Evolutionary conservation across 2,888 invertebrate genomes (phyloP), one percentile per base, ranked within the genome.

Genomic region (Lagria hirta): DNA sequence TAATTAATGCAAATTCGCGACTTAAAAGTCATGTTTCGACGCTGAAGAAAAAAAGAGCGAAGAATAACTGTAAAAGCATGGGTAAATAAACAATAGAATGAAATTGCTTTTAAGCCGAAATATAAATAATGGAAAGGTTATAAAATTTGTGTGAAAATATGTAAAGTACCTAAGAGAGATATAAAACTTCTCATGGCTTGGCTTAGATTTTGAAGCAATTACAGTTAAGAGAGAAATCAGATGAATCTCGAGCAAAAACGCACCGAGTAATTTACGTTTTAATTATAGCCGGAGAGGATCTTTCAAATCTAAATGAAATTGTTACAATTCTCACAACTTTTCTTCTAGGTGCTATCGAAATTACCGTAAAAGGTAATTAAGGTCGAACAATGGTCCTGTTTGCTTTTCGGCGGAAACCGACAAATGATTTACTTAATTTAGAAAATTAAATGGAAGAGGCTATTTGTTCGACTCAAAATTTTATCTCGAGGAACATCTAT

Each of bases 291-390:
- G 13, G 12, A 27, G 20, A 14, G 23, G 18, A 37, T 29, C n/a
- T n/a, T n/a, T 43, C 32, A 37, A 36, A 36, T 43, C 28, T 11
- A 46, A 43, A 41, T 32, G 33, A 48, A 50, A 48, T 45, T 46
- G 50, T 47, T 45, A 59, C 43, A 49, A 60, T 64, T 64, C 64
- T 59, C 64, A 64, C 61, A 60, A 58, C 55, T 55, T 58, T 55
- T 41, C 20, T 18, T 10, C 11, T 17, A 7, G 24, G 18, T 13
- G n/a, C 21, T 52, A 49, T 49, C 44, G 41, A 47, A 50, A 51
- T 49, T 45, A 49, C 44, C 43, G 52, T 49, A 47, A 55, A 38
- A 30, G 28, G 53, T 55, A 60, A 59, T 60, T 59, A 59, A 53
- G 50, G 44, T 43, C 44, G 50, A 53, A 54, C 55, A 54, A 55